Evolutionary conservation across 2,113 vertebrate species (phyloP), one percentile per base, ranked within the genome.

Genomic region (Rafetus swinhoei): DNA sequence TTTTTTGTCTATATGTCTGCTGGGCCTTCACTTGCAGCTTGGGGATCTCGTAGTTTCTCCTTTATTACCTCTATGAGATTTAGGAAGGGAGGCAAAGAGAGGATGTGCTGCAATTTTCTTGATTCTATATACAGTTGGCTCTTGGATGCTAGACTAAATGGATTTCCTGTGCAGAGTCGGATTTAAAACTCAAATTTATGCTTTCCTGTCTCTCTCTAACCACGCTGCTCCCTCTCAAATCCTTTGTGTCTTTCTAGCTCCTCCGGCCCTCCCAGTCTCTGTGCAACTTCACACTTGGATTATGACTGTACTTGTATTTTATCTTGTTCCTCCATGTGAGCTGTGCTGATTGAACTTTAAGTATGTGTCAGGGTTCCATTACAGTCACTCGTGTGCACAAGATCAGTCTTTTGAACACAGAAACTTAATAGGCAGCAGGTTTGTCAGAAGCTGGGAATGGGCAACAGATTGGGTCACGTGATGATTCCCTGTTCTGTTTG

Each of bases 81-180:
- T 0, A 1, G 19, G 60, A 81, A 60, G 16, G 10, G 52, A 2
- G 7, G 0, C 0, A 55, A 55, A 13, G 32, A 11, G 0, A 2
- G 85, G 27, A 1, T 18, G n/a, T 11, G 19, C 9, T 1, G 29
- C 65, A 50, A 22, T 39, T 50, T 53, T 2, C 59, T 27, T 9
- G 0, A 14, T 1, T 7, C 39, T 21, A 0, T 6, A 0, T 19
- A 0, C 2, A 1, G 7, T 10, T 77, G 57, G 39, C 56, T n/a
- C 9, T 53, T 45, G 65, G 35, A 12, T 35, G 4, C 14, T 24
- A 84, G 76, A 69, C 19, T 0, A 53, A 53, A 79, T 25, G 4
- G 27, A 19, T 56, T 80, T 79, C 45, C 52, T 35, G n/a, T 10
- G 21, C n/a, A 54, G 53, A 55, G 55, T 32, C 10, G 9, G 45